Conservation (phyloP, 2,888 invertebrate species). For the Metellina segmentata region DNA sequence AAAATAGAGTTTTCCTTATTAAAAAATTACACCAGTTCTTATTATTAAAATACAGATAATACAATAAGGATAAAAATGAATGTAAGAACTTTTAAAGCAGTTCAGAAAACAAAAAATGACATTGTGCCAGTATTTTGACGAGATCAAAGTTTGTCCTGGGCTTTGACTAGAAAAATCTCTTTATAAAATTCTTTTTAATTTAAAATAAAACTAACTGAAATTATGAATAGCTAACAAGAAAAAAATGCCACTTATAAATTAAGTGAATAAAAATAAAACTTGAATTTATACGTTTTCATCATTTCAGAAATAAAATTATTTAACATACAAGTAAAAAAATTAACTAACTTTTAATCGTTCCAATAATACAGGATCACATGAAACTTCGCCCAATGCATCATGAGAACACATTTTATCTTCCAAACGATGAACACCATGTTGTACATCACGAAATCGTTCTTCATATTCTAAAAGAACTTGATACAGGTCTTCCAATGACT, state of each 20-base stretch:
- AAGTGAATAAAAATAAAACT: not conserved
- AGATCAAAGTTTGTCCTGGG: too few relatives aligned
- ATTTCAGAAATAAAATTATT: not conserved
- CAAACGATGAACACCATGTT: conserved; percentile 91
- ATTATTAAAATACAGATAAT: too few relatives aligned
- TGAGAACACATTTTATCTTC: conserved; percentile 91
- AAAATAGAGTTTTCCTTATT: too few relatives aligned
- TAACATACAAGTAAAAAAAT: not conserved
- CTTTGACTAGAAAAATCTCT: too few relatives aligned
- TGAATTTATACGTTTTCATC: too few relatives aligned
- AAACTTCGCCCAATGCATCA: conserved; percentile 89
- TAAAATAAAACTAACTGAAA: not conserved
- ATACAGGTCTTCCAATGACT: conserved; percentile 89
- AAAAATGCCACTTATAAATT: not conserved
- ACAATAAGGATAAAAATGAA: too few relatives aligned
- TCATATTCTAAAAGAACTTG: conserved; percentile 88
- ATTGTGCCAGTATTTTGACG: too few relatives aligned
- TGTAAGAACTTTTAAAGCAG: too few relatives aligned
- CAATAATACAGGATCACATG: conserved; percentile 84
- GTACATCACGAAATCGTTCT: conserved; percentile 90
- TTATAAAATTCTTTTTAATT: not conserved
- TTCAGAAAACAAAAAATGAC: too few relatives aligned
- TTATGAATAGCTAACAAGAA: not conserved
- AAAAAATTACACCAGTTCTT: too few relatives aligned
- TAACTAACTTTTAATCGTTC: conserved; percentile 88